These are phyloP conservation scores for Halisarca cf. caerulea DNA, from an alignment of 37 sponge, comb jelly and placozoan genomes.

Conservation along the genomic window DNA sequence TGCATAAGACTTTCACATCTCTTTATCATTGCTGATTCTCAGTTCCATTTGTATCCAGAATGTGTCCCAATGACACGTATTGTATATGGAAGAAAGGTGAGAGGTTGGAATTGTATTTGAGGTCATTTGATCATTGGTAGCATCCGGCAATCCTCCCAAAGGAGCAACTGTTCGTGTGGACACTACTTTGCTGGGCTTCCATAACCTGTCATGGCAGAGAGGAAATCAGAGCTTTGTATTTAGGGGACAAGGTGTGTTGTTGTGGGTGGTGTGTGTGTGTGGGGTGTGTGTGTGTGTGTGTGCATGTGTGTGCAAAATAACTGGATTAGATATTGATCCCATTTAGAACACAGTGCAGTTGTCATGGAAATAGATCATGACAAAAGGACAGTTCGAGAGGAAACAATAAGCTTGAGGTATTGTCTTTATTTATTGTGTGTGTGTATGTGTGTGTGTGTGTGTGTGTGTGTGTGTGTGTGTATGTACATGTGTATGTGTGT, in stretches of 20 bases:
- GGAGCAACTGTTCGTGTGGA: constrained; percentile 94
- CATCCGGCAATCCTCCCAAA: too few species aligned
- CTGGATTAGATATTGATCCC: too few species aligned
- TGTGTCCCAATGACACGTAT: constrained; percentile 99
- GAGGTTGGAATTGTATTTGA: background rate
- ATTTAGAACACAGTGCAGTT: constrained; percentile 57
- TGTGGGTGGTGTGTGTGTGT: too few species aligned
- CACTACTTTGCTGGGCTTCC: constrained; percentile 86
- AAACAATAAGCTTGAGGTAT: constrained; percentile 39
- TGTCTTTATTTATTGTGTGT: background rate
- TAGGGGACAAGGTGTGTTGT: constrained; percentile 48
- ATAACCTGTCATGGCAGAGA: constrained; percentile 82
- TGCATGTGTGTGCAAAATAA: background rate
- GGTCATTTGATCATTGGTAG: too few species aligned
- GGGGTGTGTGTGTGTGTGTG: too few species aligned
- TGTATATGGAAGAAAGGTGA: constrained; percentile 97
- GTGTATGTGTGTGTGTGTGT: too few species aligned
- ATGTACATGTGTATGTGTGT: background rate
- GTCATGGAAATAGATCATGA: constrained; percentile 79
- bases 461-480: background rate
- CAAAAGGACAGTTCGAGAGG: constrained; percentile 49
- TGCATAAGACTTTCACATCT: background rate
- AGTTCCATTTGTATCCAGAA: constrained; percentile 91
- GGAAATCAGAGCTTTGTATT: constrained; percentile 91
- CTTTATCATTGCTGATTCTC: background rate